phyloP scores from a whole-genome alignment of 2,113 vertebrate species.

The Martes martes region DNA sequence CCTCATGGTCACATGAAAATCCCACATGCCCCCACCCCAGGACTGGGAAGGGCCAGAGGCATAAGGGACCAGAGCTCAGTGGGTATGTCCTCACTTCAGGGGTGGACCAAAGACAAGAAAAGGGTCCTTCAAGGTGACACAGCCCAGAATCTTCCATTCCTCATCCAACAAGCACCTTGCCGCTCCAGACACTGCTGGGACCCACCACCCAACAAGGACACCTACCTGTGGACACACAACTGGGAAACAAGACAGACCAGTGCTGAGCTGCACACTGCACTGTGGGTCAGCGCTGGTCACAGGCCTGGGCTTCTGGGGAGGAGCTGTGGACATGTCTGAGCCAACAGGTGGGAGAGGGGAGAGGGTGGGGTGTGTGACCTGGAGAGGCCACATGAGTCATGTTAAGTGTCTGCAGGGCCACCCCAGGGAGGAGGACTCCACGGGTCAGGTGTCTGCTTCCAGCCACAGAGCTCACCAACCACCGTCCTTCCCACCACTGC shows the following conservation, averaged over 20 bases:
- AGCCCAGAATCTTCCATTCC: neutral
- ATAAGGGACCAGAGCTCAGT: neutral
- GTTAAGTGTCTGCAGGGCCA: neutral
- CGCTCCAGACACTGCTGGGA: neutral
- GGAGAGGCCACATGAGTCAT: fast-evolving
- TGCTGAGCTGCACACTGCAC: fast-evolving
- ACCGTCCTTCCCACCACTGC: fast-evolving
- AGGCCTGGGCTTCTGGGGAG: neutral
- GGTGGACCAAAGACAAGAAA: neutral
- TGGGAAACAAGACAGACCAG: neutral
- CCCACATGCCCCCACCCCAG: neutral
- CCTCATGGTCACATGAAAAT: neutral
- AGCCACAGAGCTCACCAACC: fast-evolving
- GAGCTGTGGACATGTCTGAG: neutral
- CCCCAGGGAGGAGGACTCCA: neutral
- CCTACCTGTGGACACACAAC: fast-evolving
- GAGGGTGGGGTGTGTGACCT: neutral
- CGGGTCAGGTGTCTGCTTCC: fast-evolving
- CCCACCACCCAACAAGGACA: no score
- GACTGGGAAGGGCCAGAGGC: neutral
- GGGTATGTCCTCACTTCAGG: neutral
- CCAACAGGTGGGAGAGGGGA: fast-evolving
- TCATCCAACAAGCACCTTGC: neutral
- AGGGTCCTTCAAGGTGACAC: neutral
- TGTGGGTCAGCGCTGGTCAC: neutral